A percentile compares a stretch with the other conserved stretches of the same genome.
phyloP scores from a whole-genome alignment of 2,888 invertebrate species.

The Lomographa bimaculata region DNA sequence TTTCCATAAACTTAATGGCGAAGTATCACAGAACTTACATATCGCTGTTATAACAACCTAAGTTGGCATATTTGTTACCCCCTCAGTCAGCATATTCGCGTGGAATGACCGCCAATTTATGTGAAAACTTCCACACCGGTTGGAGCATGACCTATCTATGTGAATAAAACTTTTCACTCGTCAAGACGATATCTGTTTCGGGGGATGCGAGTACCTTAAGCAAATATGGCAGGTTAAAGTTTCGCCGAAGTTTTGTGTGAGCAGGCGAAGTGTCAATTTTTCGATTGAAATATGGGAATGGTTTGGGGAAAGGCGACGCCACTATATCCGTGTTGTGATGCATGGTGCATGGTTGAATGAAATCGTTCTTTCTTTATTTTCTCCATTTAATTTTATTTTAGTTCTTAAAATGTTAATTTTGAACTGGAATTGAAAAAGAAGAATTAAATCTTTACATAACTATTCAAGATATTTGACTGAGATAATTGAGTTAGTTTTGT shows the following conservation, averaged over 20 bases:
- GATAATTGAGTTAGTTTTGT: no score
- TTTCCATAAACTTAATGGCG: conserved; percentile 82
- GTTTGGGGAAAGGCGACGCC: conserved; percentile 78
- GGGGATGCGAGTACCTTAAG: conserved; percentile 63
- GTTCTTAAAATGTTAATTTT: no score
- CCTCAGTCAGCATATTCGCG: conserved; percentile 83
- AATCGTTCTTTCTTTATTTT: not conserved
- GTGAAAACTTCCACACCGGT: conserved; percentile 79
- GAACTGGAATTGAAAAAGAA: no score
- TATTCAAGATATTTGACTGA: no score
- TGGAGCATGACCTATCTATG: conserved; percentile 77
- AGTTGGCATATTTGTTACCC: conserved; percentile 83
- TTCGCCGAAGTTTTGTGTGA: conserved; percentile 71
- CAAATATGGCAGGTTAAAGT: conserved; percentile 80
- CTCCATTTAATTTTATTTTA: not conserved
- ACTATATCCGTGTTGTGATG: conserved; percentile 82
- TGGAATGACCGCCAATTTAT: conserved; percentile 84
- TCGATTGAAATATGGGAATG: conserved; percentile 77
- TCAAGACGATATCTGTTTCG: conserved; percentile 74
- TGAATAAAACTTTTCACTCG: conserved; percentile 80
- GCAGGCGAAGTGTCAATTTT: conserved; percentile 78
- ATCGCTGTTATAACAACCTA: conserved; percentile 82
- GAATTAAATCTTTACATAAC: no score
- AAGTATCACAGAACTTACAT: conserved; percentile 83
- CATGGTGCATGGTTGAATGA: conserved; percentile 3